Conservation (phyloP, 2,888 invertebrate species). For the Polyommatus icarus region DNA sequence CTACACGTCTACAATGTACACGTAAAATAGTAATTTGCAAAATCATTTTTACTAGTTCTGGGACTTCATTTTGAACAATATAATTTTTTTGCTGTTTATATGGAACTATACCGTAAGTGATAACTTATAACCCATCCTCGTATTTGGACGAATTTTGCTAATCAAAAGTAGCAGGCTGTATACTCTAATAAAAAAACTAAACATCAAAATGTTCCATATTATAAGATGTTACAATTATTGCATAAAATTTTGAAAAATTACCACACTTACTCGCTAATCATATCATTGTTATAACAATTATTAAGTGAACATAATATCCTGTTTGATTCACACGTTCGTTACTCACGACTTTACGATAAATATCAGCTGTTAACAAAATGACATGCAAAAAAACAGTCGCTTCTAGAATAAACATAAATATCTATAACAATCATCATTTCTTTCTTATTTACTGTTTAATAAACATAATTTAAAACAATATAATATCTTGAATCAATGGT, state of each 20-base stretch:
- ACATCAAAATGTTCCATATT: neutral
- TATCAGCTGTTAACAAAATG: neutral
- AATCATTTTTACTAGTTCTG: too few species aligned
- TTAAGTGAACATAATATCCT: neutral
- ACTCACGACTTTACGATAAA: neutral
- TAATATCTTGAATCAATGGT: too few species aligned
- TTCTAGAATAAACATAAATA: neutral
- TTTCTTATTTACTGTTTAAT: too few species aligned
- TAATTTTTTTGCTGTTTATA: too few species aligned
- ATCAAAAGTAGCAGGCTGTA: neutral
- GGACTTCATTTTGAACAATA: too few species aligned
- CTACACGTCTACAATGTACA: too few species aligned
- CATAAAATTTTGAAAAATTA: neutral
- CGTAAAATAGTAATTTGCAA: too few species aligned
- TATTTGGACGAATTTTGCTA: too few species aligned
- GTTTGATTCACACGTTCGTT: constrained; percentile 12
- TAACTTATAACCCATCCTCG: too few species aligned
- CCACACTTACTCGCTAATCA: neutral
- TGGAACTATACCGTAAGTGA: too few species aligned
- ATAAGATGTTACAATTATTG: neutral
- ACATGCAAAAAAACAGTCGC: neutral
- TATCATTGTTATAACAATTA: constrained; percentile 4
- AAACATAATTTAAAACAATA: too few species aligned
- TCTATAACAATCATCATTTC: too few species aligned
- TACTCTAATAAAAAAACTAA: neutral